phyloP scores from a whole-genome alignment of 1,140 invertebrate genomes.

The Platyscapa corneri region DNA sequence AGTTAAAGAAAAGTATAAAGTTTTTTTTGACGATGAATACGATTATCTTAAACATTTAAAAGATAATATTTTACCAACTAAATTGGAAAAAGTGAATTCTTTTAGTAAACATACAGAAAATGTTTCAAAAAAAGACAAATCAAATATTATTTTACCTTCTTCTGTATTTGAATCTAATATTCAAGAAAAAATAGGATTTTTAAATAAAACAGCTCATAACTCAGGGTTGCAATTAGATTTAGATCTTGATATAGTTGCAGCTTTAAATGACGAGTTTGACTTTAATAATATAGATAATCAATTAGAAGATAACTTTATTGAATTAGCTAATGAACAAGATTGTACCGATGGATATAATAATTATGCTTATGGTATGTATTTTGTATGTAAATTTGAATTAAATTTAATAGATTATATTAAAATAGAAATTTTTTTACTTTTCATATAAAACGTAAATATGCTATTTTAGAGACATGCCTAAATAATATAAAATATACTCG shows the following conservation, averaged over 20 bases:
- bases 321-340: slow-evolving; percentile 78
- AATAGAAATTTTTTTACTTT: too few species aligned
- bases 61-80: slow-evolving; percentile 76
- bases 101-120: slow-evolving; percentile 4
- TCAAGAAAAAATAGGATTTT: slow-evolving; percentile 90
- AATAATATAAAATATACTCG: not conserved
- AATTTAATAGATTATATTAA: too few species aligned
- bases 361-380: not conserved
- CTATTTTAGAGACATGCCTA: not conserved
- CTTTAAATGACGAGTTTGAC: slow-evolving; percentile 94
- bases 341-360: not conserved
- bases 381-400: not conserved
- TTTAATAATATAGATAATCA: slow-evolving; percentile 87
- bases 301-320: slow-evolving; percentile 94
- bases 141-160: slow-evolving; percentile 84
- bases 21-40: slow-evolving; percentile 97
- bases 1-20: slow-evolving; percentile 91
- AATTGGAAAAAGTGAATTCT: slow-evolving; percentile 66
- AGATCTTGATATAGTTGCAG: slow-evolving; percentile 95
- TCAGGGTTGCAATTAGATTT: slow-evolving; percentile 86
- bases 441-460: not conserved
- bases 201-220: slow-evolving; percentile 92
- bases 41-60: slow-evolving; percentile 95
- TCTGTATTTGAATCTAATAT: slow-evolving; percentile 93
- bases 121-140: slow-evolving; percentile 53